Conservation (phyloP, 2,113 vertebrate genomes). For the Collichthys lucidus region DNA sequence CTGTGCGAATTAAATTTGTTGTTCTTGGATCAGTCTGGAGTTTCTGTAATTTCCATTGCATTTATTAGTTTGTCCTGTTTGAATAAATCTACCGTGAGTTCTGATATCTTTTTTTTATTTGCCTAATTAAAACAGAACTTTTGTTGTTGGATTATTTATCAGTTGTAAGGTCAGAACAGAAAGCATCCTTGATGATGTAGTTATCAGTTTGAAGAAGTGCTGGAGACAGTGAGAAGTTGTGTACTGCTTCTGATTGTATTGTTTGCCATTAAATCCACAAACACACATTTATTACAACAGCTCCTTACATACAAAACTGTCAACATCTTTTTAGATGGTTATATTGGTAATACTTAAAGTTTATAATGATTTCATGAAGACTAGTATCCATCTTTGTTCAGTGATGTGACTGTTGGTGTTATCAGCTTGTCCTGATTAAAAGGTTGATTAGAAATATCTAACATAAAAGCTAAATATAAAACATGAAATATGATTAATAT, state of each 20-base stretch:
- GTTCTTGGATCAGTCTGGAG: constrained; percentile 63
- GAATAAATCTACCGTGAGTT: constrained; percentile 57
- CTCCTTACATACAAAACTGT: no score
- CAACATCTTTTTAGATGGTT: no score
- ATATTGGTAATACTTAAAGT: no score
- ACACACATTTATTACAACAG: no score
- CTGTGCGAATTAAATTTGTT: background rate
- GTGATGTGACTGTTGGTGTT: background rate
- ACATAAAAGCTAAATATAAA: background rate
- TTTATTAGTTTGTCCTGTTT: constrained; percentile 40
- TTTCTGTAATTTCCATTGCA: background rate
- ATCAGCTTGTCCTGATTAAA: constrained; percentile 14
- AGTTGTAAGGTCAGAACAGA: background rate
- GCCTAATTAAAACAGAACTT: background rate
- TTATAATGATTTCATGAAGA: background rate
- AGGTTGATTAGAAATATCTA: no score
- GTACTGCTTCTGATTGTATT: background rate
- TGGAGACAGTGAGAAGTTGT: background rate
- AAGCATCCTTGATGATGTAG: background rate
- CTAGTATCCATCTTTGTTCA: background rate
- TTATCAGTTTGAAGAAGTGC: background rate
- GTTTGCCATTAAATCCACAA: background rate
- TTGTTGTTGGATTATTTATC: background rate
- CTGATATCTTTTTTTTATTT: background rate
- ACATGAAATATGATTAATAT: background rate